Percentiles rank a stretch among this genome's conserved stretches.
phyloP scores from a whole-genome alignment of 2,888 invertebrate species.

The Perdita meconis region DNA sequence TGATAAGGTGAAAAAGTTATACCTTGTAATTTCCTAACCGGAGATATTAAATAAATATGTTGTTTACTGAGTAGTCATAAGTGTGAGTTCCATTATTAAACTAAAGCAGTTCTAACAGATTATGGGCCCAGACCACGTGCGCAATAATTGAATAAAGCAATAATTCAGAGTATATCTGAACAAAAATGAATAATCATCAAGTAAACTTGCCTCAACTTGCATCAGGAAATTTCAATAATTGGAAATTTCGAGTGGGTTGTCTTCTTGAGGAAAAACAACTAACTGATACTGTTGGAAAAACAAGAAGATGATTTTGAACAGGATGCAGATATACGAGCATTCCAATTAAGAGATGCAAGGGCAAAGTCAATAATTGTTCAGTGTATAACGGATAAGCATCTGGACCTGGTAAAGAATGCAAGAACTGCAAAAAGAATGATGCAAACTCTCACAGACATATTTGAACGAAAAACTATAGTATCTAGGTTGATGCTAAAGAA shows the following conservation, averaged over 20 bases:
- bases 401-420: background rate
- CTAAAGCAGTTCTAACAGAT: background rate
- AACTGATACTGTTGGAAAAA: background rate
- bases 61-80: too few species aligned
- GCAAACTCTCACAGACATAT: background rate
- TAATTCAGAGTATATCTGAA: background rate
- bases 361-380: background rate
- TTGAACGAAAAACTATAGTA: background rate
- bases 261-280: background rate
- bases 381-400: background rate
- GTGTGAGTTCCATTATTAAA: too few species aligned
- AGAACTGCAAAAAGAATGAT: background rate
- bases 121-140: conserved; percentile 5
- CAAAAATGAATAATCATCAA: background rate
- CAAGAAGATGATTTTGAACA: background rate
- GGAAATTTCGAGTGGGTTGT: background rate
- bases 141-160: background rate
- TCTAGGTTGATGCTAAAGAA: background rate
- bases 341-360: background rate
- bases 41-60: too few species aligned
- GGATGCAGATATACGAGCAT: background rate
- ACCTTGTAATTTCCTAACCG: too few species aligned
- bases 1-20: too few species aligned
- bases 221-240: background rate
- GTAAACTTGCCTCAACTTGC: background rate